Evolutionary conservation across 2,113 vertebrate genomes (phyloP), one percentile per base, ranked within the genome.

Genomic region (Psilopogon haemacephalus): DNA sequence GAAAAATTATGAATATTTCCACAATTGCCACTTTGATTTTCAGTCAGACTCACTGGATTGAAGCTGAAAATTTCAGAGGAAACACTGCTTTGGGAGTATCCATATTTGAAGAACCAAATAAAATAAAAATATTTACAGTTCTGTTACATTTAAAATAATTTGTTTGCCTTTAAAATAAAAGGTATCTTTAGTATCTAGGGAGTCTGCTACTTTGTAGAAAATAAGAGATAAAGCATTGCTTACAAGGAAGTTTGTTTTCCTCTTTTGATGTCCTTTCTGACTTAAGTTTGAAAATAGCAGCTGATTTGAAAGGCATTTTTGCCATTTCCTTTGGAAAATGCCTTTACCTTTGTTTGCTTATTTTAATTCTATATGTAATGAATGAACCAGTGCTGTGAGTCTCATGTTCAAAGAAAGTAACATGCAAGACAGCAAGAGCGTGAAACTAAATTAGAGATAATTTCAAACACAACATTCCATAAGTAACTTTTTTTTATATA

Each of bases 211-310:
- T 93, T 92, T 93, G 62, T 90, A 83, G 75, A 67, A 95, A 94
- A 78, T 77, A 81, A 0, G 9, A 95, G 84, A 93, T 95, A 91
- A 89, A 94, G n/a, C 32, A 55, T 81, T 95, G 86, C 93, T 94
- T 95, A 54, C 63, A 78, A 93, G 85, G 91, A 68, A 20, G 44
- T 69, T 83, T 40, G 15, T 15, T 73, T 83, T 83, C 83, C 27
- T 91, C 83, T 85, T 95, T 95, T 96, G 94, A 95, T 95, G 79
- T 95, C 65, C 69, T 96, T 95, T 91, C 82, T 89, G 76, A 26
- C 44, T 89, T 84, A 33, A 91, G 89, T 93, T 73, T 95, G 92
- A 92, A 96, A 93, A 93, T 15, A 89, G 44, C 86, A 93, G 55
- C 86, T 93, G 86, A 91, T 91, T 24, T 90, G 78, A 95, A 95